phyloP scores from a whole-genome alignment of 2,797 vertebrate genomes.

The Rhadinocentrus ornatus region DNA sequence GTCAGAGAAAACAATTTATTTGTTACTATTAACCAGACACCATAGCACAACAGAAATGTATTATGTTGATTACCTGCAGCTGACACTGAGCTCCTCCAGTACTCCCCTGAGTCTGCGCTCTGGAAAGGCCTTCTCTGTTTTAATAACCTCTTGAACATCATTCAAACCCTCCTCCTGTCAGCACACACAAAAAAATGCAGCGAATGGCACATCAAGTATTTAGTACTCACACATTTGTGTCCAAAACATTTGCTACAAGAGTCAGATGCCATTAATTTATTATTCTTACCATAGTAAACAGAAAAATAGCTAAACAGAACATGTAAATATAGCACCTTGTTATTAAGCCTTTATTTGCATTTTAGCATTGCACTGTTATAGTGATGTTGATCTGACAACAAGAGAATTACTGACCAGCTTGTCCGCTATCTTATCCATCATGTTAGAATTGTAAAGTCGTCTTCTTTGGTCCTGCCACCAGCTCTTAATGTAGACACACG shows the following conservation, averaged over 20 bases:
- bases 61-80: slow-evolving; percentile 86
- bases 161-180: slow-evolving; percentile 95
- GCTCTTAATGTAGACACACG: slow-evolving; percentile 95
- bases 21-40: slow-evolving; percentile 7
- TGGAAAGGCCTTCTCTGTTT: slow-evolving; percentile 94
- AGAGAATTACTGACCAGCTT: slow-evolving; percentile 87
- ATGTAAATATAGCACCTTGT: not conserved
- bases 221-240: not conserved
- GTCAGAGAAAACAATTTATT: not conserved
- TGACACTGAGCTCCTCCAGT: slow-evolving; percentile 90
- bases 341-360: not conserved
- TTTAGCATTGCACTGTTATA: not conserved
- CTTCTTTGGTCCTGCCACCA: slow-evolving; percentile 98
- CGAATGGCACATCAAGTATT: slow-evolving; percentile 2
- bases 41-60: slow-evolving; percentile 19
- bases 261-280: not conserved
- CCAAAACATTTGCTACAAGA: not conserved
- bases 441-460: slow-evolving; percentile 94
- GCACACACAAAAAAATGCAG: slow-evolving; percentile 18
- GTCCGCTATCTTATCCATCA: slow-evolving; percentile 96
- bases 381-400: not conserved
- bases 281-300: not conserved
- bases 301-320: not conserved
- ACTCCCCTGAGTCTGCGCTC: slow-evolving; percentile 95
- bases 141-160: slow-evolving; percentile 96